Percentiles rank a stretch among this genome's conserved stretches.
Conservation (phyloP, 2,888 invertebrate genomes). For the Syrista parreyssii region DNA sequence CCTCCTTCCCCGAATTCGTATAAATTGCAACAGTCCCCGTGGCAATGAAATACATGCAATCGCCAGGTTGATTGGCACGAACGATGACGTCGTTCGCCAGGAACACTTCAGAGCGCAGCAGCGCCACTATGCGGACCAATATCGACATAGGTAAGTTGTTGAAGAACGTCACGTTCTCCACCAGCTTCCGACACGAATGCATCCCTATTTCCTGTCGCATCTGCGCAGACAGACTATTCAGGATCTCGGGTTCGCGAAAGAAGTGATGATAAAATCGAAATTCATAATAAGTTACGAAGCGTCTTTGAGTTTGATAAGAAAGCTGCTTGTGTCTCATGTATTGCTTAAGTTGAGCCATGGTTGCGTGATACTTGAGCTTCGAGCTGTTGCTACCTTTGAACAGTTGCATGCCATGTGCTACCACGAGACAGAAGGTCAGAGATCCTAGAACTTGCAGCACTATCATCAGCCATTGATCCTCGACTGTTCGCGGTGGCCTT, state of each 20-base stretch:
- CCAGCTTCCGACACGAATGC: constrained; percentile 69
- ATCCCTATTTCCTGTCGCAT: constrained; percentile 68
- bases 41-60: constrained; percentile 72
- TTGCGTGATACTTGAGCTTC: constrained; percentile 52
- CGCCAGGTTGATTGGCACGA: constrained; percentile 67
- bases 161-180: constrained; percentile 70
- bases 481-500: constrained; percentile 37
- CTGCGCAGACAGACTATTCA: constrained; percentile 52
- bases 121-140: constrained; percentile 67
- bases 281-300: constrained; percentile 55
- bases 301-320: constrained; percentile 44
- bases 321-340: constrained; percentile 60
- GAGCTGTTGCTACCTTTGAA: constrained; percentile 53
- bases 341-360: constrained; percentile 50
- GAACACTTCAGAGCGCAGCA: constrained; percentile 68
- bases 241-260: constrained; percentile 56
- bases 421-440: constrained; percentile 43
- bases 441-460: constrained; percentile 41
- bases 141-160: constrained; percentile 67
- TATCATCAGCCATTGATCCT: constrained; percentile 51
- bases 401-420: constrained; percentile 50
- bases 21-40: constrained; percentile 70
- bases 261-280: constrained; percentile 56
- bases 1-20: constrained; percentile 65
- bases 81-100: constrained; percentile 70